Percentiles rank a stretch among this genome's conserved stretches.
phyloP scores from a whole-genome alignment of 30 jellyfish, hydroid and myxozoan genomes.

The Phacellophora camtschatica region DNA sequence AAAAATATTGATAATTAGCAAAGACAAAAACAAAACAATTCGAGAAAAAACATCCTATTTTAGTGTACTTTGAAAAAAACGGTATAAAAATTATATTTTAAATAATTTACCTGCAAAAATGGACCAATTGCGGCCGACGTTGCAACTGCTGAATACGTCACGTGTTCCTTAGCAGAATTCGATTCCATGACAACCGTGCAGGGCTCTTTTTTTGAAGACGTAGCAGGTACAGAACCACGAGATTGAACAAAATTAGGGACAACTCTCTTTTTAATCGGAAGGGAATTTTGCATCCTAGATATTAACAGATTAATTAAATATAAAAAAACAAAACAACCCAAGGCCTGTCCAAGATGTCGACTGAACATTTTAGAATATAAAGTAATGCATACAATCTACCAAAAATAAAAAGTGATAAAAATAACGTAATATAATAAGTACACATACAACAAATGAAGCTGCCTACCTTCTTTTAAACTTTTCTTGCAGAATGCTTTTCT shows the following conservation, averaged over 20 bases:
- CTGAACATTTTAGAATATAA: background rate
- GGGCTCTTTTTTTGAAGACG: background rate
- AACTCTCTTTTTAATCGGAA: slow-evolving; percentile 36
- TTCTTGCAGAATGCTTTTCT: slow-evolving; percentile 53
- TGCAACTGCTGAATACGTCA: slow-evolving; percentile 42
- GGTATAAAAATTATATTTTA: too few species aligned
- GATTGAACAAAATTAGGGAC: slow-evolving; percentile 29
- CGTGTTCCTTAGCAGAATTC: slow-evolving; percentile 31
- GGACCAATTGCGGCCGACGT: slow-evolving; percentile 67
- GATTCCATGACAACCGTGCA: background rate
- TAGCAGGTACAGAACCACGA: background rate
- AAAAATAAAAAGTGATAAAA: background rate
- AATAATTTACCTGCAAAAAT: slow-evolving; percentile 42
- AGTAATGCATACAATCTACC: background rate
- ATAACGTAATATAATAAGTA: too few species aligned
- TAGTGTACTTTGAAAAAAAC: too few species aligned
- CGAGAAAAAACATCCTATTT: too few species aligned
- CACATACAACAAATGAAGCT: too few species aligned
- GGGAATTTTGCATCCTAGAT: slow-evolving; percentile 41
- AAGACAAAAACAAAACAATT: too few species aligned
- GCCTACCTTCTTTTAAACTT: slow-evolving; percentile 43
- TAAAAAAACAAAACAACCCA: background rate
- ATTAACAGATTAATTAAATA: background rate
- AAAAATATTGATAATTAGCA: too few species aligned
- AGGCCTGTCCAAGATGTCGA: background rate